Evolutionary conservation across 2,797 vertebrate species (phyloP).

Genomic region (Anguilla pacifica): DNA sequence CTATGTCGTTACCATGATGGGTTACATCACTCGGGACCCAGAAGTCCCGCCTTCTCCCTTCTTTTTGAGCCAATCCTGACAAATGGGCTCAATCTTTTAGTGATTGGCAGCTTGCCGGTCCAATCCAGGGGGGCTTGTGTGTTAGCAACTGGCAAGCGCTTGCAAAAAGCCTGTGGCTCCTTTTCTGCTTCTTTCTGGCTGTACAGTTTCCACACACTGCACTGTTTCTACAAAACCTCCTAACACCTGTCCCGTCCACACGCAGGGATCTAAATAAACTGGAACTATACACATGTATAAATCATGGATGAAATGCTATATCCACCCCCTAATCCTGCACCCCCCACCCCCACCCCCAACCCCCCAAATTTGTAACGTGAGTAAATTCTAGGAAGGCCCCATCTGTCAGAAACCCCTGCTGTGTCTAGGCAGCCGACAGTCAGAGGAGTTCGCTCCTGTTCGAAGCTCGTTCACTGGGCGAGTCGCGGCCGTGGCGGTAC

Average conservation of each 20-base stretch:
- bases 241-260: slow-evolving; percentile 50
- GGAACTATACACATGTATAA: slow-evolving; percentile 41
- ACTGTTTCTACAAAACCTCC: slow-evolving; percentile 27
- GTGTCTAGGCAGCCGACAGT: neutral
- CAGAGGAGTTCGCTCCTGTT: neutral
- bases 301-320: slow-evolving; percentile 27
- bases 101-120: slow-evolving; percentile 25
- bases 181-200: neutral
- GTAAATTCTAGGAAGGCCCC: neutral
- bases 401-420: neutral
- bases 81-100: neutral
- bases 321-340: neutral
- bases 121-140: slow-evolving; percentile 21
- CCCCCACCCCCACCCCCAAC: neutral
- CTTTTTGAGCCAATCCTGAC: neutral
- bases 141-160: neutral
- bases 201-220: neutral
- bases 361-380: neutral
- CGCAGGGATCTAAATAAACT: slow-evolving; percentile 51
- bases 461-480: neutral
- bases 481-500: neutral
- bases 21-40: neutral
- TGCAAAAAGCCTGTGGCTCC: slow-evolving; percentile 24
- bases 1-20: slow-evolving; percentile 21
- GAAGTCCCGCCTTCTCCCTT: neutral